Base-by-base conservation (phyloP, 2,113 vertebrate genomes). In the Pleuronectes platessa region DNA sequence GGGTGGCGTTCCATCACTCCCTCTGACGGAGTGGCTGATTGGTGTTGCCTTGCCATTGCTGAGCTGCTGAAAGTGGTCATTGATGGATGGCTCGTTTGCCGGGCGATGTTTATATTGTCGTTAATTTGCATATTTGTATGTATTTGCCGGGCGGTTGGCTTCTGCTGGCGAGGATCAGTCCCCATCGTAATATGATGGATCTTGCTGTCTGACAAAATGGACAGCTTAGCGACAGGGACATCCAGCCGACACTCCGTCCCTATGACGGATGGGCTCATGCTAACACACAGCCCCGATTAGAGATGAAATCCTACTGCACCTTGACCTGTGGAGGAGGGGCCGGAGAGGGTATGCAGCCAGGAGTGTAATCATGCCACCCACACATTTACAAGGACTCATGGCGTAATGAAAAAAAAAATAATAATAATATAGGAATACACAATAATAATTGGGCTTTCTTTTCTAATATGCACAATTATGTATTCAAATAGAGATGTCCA, bases 91-190 rank as follows among this genome's bases (percentile, higher is more conserved):
- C 81, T 89, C 81, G 71, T 83, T 90, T 90, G 74, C 73, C 17
- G 81, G 81, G 79, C 74, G 86, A 81, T 91, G 90, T 91, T 93
- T 93, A 88, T 90, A 90, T 90, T 90, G 72, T 84, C 37, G 45
- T 88, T 86, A 58, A 92, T 93, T 91, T 93, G 85, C 92, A 92
- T 92, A 91, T 90, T 88, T 84, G 85, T 91, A 90, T 77, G 83
- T 73, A 73, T 90, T 89, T 88, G 79, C 18, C 14, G 71, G 53
- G 71, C 58, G 21, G 64, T 85, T 88, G 82, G 79, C 82, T 85
- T 81, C 75, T 58, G 55, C 51, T 74, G 69, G 74, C 74, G 26
- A 83, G 80, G 79, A 85, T 69, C 82, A 56, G 79, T 78, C 80
- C 83, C 76, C 84, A 63, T 84, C 72, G 79, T 61, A 40, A 70